These are phyloP conservation scores for Psittacula echo DNA, from an alignment of 2,797 vertebrate genomes.

Conservation along the genomic window DNA sequence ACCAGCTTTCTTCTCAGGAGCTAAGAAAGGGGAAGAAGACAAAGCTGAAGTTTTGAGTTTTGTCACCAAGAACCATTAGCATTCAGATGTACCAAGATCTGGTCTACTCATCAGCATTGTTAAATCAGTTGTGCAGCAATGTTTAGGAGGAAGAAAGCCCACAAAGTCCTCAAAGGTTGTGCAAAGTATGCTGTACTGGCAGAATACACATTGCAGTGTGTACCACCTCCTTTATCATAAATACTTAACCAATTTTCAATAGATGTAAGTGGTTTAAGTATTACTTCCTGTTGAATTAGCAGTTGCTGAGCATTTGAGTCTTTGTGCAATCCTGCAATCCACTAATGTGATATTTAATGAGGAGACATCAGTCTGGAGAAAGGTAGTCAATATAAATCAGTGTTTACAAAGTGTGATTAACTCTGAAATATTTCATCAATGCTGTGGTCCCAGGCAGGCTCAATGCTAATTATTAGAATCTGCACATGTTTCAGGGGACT, in stretches of 20 bases:
- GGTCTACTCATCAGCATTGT: not conserved
- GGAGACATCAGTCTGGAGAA: slow-evolving; percentile 95
- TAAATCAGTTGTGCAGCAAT: not conserved
- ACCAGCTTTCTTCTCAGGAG: not conserved
- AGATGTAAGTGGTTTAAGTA: slow-evolving; percentile 66
- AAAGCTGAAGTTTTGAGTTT: not conserved
- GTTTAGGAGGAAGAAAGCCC: not conserved
- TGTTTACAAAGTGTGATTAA: slow-evolving; percentile 97
- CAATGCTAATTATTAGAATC: slow-evolving; percentile 87
- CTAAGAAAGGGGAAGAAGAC: not conserved
- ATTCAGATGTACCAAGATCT: not conserved
- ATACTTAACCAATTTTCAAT: slow-evolving; percentile 69
- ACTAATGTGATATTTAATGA: slow-evolving; percentile 99
- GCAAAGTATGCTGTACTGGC: slow-evolving; percentile 17
- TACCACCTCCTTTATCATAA: slow-evolving; percentile 46
- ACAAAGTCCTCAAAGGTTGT: not conserved
- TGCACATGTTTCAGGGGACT: slow-evolving; percentile 79
- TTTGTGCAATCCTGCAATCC: slow-evolving; percentile 83
- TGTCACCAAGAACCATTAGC: not conserved
- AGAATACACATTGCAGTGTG: not conserved
- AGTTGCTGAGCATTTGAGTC: slow-evolving; percentile 84
- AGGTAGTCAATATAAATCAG: slow-evolving; percentile 99
- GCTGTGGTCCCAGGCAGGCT: slow-evolving; percentile 84
- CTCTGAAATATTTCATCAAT: slow-evolving; percentile 94
- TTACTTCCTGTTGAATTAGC: slow-evolving; percentile 84